phyloP scores from a whole-genome alignment of 2,113 vertebrate genomes.

The Aegotheles bennettii region DNA sequence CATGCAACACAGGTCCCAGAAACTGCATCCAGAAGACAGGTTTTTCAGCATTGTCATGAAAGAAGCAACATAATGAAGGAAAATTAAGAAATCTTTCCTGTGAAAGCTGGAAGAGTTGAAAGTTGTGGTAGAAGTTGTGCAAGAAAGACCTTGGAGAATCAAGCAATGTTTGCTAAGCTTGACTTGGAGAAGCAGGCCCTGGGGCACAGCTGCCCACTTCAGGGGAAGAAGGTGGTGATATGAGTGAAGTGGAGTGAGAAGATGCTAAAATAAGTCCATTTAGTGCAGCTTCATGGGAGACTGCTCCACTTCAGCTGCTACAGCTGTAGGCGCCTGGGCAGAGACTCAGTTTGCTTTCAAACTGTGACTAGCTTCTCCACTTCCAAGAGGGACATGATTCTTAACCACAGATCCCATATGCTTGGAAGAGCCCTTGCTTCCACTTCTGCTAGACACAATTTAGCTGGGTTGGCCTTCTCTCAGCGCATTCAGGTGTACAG shows the following conservation, averaged over 20 bases:
- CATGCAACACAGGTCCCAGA: neutral
- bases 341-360: neutral
- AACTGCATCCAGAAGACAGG: neutral
- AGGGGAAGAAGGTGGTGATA: neutral
- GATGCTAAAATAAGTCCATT: neutral
- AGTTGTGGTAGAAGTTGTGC: neutral
- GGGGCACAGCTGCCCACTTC: neutral
- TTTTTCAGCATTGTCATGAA: neutral
- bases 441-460: neutral
- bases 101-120: neutral
- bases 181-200: neutral
- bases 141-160: neutral
- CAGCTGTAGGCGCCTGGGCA: neutral
- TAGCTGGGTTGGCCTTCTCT: neutral
- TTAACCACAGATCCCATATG: neutral
- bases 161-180: neutral
- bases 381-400: neutral
- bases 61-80: neutral
- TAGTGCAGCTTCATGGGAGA: neutral
- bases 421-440: neutral
- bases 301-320: neutral
- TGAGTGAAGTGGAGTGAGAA: neutral
- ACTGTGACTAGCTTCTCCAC: neutral
- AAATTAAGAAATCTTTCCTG: neutral
- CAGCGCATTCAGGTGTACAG: neutral